Base-by-base conservation (phyloP, 2,113 vertebrate genomes). In the Daboia siamensis region DNA sequence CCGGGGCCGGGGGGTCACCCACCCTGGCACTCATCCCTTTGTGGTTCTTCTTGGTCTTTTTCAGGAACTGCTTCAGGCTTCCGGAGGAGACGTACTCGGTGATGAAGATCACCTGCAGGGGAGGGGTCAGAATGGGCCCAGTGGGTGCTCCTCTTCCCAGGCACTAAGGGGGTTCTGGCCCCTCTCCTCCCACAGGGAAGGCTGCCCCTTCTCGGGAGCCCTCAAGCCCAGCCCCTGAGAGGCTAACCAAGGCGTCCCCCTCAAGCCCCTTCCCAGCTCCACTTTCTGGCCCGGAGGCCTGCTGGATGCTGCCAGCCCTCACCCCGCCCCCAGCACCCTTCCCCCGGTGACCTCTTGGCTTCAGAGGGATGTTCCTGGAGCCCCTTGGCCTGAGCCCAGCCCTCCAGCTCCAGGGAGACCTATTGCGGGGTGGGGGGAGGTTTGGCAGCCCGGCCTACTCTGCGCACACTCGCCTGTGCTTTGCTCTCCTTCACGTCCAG, bases 31-130 rank as follows among this genome's bases (percentile, higher is more conserved):
- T 99, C 99, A 99, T 99, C 2, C 99, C 99, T 97, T 99, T 99
- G 96, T 99, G 99, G 96, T 99, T 99, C 97, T 99, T 99, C 98
- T 99, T 99, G 17, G 99, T 99, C 97, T 99, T 99, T 96, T 99
- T 99, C 95, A 99, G 96, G 97, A 99, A 99, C 96, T 99, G 99
- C 95, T 99, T 99, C 93, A 99, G 98, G 95, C 99, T 99, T 74
- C 99, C 99, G 39, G 99, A 99, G 11, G 99, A 99, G 99, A 99
- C 99, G 93, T 99, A 99, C 92, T 99, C 99, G 5, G 99, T 99
- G 97, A 99, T 99, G 98, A 99, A 99, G 97, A 99, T 99, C n/a
- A 99, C 99, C 99, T 99, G 96, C 9, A 6, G 26, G 17, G 48
- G 39, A 23, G 2, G 39, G 33, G 33, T 24, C 80, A 24, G 39